Percentiles rank a stretch among this genome's conserved stretches.
Evolutionary conservation across 2,888 invertebrate genomes (phyloP).

Genomic region (Macrostomum cliftonense): DNA sequence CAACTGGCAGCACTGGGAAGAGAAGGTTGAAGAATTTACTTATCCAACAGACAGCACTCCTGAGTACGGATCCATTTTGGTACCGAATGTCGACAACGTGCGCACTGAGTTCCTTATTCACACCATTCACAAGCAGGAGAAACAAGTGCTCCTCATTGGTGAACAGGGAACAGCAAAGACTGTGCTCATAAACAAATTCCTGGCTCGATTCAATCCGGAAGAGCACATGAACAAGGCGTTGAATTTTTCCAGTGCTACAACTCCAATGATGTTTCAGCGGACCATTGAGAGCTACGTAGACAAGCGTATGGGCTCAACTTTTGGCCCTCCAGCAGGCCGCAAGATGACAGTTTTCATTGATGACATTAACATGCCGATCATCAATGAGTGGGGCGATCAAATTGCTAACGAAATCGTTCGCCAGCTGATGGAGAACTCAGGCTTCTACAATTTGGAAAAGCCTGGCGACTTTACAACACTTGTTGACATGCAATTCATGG

Average conservation of each 20-base stretch:
- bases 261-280: constrained; percentile 72
- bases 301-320: constrained; percentile 76
- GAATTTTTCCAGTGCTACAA: constrained; percentile 86
- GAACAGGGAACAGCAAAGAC: constrained; percentile 70
- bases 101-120: constrained; percentile 71
- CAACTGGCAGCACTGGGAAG: constrained; percentile 69
- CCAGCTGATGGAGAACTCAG: constrained; percentile 78
- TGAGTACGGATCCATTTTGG: constrained; percentile 70
- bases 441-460: constrained; percentile 85
- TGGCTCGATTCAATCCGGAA: constrained; percentile 62
- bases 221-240: constrained; percentile 69
- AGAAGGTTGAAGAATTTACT: constrained; percentile 59
- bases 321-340: constrained; percentile 75
- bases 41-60: constrained; percentile 71
- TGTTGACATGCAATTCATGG: constrained; percentile 72
- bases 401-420: constrained; percentile 61
- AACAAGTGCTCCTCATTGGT: constrained; percentile 24
- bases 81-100: constrained; percentile 83
- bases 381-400: constrained; percentile 91
- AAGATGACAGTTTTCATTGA: constrained; percentile 84
- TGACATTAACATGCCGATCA: constrained; percentile 80
- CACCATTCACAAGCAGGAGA: constrained; percentile 63
- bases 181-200: constrained; percentile 85
- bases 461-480: constrained; percentile 84
- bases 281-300: constrained; percentile 77